Evolutionary conservation across 1,140 invertebrate genomes (phyloP).

Genomic region (Chionoecetes opilio): DNA sequence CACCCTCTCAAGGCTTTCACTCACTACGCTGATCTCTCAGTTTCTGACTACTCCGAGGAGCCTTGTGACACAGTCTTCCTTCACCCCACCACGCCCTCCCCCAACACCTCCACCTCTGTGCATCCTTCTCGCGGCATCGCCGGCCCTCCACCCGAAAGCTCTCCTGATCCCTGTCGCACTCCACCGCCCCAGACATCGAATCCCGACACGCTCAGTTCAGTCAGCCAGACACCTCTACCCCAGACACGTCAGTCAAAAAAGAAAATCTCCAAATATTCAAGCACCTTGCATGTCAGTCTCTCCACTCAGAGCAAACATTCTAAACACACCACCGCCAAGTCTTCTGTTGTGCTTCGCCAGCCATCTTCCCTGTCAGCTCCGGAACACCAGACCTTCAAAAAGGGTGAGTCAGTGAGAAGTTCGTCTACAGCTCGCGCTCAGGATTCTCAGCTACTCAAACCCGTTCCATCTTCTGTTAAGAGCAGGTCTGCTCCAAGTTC

Average conservation of each 20-base stretch:
- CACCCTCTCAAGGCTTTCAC: slow-evolving; percentile 80
- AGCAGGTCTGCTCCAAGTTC: slow-evolving; percentile 69
- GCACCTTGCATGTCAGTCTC: slow-evolving; percentile 66
- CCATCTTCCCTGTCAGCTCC: background rate
- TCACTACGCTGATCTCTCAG: slow-evolving; percentile 76
- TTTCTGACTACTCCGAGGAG: slow-evolving; percentile 76
- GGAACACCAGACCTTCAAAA: background rate
- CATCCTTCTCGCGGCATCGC: background rate
- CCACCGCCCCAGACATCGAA: background rate
- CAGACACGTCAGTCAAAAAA: background rate
- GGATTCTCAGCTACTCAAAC: background rate
- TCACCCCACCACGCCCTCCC: slow-evolving; percentile 47
- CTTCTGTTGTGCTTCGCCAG: background rate
- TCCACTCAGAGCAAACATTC: slow-evolving; percentile 58
- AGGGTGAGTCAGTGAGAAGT: background rate
- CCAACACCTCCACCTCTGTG: slow-evolving; percentile 57
- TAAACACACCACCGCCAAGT: slow-evolving; percentile 40
- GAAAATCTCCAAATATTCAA: slow-evolving; percentile 67
- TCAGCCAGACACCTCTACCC: background rate
- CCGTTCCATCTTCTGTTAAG: background rate
- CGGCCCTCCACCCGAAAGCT: background rate
- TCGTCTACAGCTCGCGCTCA: background rate
- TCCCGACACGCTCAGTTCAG: background rate
- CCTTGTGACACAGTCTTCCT: slow-evolving; percentile 56
- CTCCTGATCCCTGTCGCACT: background rate